phyloP scores from a whole-genome alignment of 2,888 invertebrate genomes.

The Drosophila helvetica region DNA sequence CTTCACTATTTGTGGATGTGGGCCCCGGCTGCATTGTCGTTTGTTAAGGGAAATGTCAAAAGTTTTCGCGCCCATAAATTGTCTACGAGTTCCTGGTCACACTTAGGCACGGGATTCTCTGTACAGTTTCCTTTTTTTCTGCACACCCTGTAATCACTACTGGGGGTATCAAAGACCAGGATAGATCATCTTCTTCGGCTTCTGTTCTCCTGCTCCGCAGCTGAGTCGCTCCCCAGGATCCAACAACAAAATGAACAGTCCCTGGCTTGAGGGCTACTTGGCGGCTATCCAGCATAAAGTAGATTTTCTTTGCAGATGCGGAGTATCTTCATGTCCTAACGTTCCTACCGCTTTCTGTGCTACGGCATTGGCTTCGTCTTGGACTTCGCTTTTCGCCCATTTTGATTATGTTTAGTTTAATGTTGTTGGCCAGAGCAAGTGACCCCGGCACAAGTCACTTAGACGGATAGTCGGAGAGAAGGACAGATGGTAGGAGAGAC shows the following conservation, averaged over 20 bases:
- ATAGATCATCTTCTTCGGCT: too few species aligned
- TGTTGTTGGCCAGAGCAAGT: slow-evolving; percentile 38
- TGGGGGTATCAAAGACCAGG: too few species aligned
- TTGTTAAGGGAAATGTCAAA: slow-evolving; percentile 63
- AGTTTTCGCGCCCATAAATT: slow-evolving; percentile 70
- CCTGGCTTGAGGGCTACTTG: too few species aligned
- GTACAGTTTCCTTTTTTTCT: neutral
- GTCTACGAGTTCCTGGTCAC: slow-evolving; percentile 43
- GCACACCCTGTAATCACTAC: neutral
- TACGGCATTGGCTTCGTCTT: slow-evolving; percentile 4
- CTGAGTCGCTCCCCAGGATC: too few species aligned
- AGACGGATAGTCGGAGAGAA: slow-evolving; percentile 10
- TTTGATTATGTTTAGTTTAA: slow-evolving; percentile 56
- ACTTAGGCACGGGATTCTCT: slow-evolving; percentile 5
- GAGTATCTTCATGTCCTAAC: neutral
- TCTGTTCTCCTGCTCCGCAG: too few species aligned
- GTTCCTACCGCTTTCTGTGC: neutral
- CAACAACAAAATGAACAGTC: too few species aligned
- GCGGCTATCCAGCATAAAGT: too few species aligned
- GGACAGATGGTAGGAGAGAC: neutral
- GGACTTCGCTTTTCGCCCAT: slow-evolving; percentile 20
- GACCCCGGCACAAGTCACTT: slow-evolving; percentile 38
- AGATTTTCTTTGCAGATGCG: neutral
- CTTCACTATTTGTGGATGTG: slow-evolving; percentile 33
- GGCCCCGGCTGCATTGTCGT: slow-evolving; percentile 52